phyloP scores from a whole-genome alignment of 1,140 invertebrate species.

The Penaeus indicus region DNA sequence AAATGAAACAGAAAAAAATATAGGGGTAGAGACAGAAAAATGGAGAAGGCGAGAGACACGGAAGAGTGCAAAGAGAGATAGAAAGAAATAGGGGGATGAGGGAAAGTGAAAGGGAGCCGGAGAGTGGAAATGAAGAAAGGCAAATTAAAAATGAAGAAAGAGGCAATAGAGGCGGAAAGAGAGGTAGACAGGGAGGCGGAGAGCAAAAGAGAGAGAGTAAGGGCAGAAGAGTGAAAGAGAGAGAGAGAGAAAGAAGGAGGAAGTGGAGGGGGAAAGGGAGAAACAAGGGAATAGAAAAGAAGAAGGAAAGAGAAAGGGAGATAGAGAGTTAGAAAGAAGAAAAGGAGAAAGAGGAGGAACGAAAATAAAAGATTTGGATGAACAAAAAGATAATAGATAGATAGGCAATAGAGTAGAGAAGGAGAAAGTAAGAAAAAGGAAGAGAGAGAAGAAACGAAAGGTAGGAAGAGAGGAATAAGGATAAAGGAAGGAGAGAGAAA shows the following conservation, averaged over 20 bases:
- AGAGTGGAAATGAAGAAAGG: background rate
- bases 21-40: background rate
- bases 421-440: background rate
- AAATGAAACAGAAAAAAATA: background rate
- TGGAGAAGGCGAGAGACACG: background rate
- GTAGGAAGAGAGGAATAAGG: slow-evolving; percentile 4
- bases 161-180: background rate
- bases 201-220: no score
- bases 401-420: background rate
- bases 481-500: background rate
- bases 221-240: background rate
- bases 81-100: slow-evolving; percentile 7
- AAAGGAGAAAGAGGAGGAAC: no score
- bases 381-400: background rate
- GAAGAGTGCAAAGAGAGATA: background rate
- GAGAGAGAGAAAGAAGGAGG: background rate
- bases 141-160: background rate
- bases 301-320: no score
- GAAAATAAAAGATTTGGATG: background rate
- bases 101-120: background rate
- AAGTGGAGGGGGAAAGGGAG: background rate
- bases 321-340: no score
- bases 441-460: background rate
- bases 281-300: no score
- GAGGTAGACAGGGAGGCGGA: background rate